A percentile compares a stretch with the other conserved stretches of the same genome.
Conservation (phyloP, 2,888 invertebrate species). For the Cacoxenus indagator region DNA sequence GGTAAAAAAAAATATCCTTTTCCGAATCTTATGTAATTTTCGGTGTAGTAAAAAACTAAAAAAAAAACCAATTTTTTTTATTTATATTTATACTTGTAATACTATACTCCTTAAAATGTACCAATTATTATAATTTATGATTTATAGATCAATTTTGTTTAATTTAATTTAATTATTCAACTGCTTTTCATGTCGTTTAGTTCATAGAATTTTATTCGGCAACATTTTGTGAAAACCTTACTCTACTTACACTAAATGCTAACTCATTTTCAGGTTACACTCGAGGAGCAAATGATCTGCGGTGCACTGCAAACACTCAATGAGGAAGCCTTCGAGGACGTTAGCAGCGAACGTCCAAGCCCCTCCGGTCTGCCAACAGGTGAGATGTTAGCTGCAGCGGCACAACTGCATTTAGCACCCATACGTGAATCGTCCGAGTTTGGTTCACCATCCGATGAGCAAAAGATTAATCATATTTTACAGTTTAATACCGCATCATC, state of each 20-base stretch:
- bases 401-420: constrained; percentile 71
- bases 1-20: constrained; percentile 57
- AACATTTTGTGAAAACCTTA: too few relatives aligned
- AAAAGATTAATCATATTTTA: constrained; percentile 55
- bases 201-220: too few relatives aligned
- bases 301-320: constrained; percentile 92
- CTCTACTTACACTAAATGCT: too few relatives aligned
- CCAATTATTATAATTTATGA: neutral
- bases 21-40: constrained; percentile 1
- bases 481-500: constrained; percentile 42
- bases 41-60: neutral
- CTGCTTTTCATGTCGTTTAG: too few relatives aligned
- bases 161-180: too few relatives aligned
- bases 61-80: neutral
- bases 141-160: too few relatives aligned
- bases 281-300: constrained; percentile 96
- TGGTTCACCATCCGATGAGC: constrained; percentile 70
- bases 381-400: constrained; percentile 70
- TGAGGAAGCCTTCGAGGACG: constrained; percentile 94
- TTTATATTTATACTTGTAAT: constrained; percentile 1
- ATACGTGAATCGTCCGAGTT: constrained; percentile 71
- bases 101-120: neutral
- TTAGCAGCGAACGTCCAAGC: constrained; percentile 78
- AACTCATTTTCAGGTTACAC: constrained; percentile 87
- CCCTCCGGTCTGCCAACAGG: constrained; percentile 74